Evolutionary conservation across 2,797 vertebrate species (phyloP), one percentile per base, ranked within the genome.

Genomic region (Echeneis naucrates): DNA sequence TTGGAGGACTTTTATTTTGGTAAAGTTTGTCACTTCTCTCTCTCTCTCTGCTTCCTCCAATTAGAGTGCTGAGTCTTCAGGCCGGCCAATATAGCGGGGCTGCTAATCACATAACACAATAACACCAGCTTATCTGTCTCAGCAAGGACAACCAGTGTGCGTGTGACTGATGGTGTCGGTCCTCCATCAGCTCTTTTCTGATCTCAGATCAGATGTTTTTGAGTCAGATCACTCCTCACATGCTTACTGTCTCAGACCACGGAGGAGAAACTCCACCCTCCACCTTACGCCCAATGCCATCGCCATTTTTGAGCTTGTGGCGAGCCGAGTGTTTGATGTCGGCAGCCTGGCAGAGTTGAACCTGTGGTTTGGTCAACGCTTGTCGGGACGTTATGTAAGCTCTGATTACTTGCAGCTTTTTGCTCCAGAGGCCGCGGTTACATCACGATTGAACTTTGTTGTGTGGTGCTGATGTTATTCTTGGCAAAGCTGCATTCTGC

Each of bases 321-420:
- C 32, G 21, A 73, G 68, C 65, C 68, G 27, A 1, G 56, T 4
- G 74, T 84, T 84, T 83, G 85, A 87, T 83, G 85, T 85, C 68
- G 64, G 68, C 68, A 59, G 51, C 47, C 65, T 50, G 68, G 71
- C 72, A 58, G 76, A 62, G 38, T 58, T 48, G 2, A 23, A 67
- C 10, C 44, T 38, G 63, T 7, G 83, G 83, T 68, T 67, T 37
- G 65, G 59, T 61, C 5, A 21, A 2, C 21, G 21, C 23, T 48
- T 77, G 89, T 89, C 80, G 87, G 91, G 91, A 90, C 87, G 60
- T 92, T 92, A 85, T 79, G 81, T 84, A 90, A 93, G 72, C 62
- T 44, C 55, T 77, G 75, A 74, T 92, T 87, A 92, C 87, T 72
- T 64, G 79, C 69, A 55, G 72, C 56, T 60, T 81, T 71, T 76